Percentiles rank a stretch among this genome's conserved stretches.
phyloP scores from a whole-genome alignment of 2,888 invertebrate species.

The Neoitamus cyanurus region DNA sequence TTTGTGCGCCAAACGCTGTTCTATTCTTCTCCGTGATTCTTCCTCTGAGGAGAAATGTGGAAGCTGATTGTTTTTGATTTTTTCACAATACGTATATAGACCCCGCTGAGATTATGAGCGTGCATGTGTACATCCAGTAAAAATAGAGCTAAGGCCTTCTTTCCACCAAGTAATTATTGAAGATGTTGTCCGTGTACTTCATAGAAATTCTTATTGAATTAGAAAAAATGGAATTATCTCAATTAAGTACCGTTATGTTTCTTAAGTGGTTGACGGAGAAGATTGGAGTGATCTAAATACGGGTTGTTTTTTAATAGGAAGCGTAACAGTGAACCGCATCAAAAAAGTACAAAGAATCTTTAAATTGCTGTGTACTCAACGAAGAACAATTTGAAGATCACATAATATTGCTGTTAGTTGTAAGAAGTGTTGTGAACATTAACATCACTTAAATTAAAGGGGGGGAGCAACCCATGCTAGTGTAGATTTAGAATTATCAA shows the following conservation, averaged over 20 bases:
- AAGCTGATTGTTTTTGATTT: not conserved
- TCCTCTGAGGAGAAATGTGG: not conserved
- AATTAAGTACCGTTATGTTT: not conserved
- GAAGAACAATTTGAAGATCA: too few relatives aligned
- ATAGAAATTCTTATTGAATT: not conserved
- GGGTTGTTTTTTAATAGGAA: not conserved
- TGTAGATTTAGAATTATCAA: too few relatives aligned
- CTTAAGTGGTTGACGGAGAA: not conserved
- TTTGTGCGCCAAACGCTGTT: not conserved
- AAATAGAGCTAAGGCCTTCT: not conserved
- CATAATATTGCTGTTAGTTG: too few relatives aligned
- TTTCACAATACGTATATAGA: not conserved
- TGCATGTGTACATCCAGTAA: not conserved
- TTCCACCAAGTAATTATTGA: not conserved
- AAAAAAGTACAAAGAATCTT: not conserved
- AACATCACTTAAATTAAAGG: too few relatives aligned
- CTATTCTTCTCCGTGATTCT: not conserved
- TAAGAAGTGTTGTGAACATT: too few relatives aligned
- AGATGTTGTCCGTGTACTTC: not conserved
- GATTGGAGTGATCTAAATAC: not conserved
- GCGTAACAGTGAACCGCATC: not conserved
- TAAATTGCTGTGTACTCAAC: not conserved
- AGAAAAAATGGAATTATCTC: not conserved
- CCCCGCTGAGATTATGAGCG: not conserved
- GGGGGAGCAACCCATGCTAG: too few relatives aligned